Conservation (phyloP, 2,113 vertebrate species). For the Sceloporus undulatus region DNA sequence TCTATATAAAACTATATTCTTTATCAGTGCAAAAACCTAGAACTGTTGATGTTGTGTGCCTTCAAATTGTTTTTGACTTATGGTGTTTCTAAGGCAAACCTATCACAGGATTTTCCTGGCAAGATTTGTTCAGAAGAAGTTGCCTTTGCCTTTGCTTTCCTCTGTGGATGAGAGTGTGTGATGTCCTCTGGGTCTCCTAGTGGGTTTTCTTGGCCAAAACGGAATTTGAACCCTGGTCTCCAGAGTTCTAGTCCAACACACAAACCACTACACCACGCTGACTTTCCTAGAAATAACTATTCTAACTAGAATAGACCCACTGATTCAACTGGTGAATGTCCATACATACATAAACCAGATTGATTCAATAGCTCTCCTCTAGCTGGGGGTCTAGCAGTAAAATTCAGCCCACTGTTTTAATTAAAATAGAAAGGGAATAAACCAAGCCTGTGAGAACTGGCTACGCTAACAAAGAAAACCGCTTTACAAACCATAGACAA, state of each 20-base stretch:
- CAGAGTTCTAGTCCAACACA: background rate
- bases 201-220: background rate
- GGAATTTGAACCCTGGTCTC: background rate
- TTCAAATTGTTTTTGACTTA: too few species aligned
- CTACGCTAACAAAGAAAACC: background rate
- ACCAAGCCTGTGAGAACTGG: slow-evolving; percentile 9
- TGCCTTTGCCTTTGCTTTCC: background rate
- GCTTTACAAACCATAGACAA: background rate
- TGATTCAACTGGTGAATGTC: background rate
- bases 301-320: background rate
- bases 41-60: too few species aligned
- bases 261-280: background rate
- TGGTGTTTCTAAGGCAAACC: too few species aligned
- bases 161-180: background rate
- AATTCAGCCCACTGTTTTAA: background rate
- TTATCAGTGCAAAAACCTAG: too few species aligned
- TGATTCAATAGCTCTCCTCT: background rate
- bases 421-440: background rate
- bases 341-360: background rate
- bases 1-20: too few species aligned
- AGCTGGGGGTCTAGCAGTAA: background rate
- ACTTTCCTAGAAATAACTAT: background rate
- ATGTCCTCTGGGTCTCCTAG: background rate
- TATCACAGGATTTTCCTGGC: background rate
- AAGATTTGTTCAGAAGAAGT: background rate